Evolutionary conservation across 2,888 invertebrate species (phyloP), one percentile per base, ranked within the genome.

Genomic region (Caenorhabditis imperialis): DNA sequence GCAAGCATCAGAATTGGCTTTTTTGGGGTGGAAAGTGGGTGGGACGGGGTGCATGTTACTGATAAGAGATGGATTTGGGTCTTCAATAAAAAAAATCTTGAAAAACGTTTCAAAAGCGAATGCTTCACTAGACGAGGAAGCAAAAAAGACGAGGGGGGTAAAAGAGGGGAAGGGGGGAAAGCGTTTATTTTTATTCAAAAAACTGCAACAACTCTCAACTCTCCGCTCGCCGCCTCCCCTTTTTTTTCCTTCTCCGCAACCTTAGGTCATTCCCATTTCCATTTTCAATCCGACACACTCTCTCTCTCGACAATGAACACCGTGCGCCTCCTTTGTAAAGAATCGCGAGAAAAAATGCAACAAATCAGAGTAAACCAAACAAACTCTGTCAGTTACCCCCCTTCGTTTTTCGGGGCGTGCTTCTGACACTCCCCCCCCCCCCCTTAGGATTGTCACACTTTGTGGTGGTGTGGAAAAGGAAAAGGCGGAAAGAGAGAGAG

Each of bases 281-380:
- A 25, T 33, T 40, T 16, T 8, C 23, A n/a, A 22, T 35, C 45
- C 47, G 37, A 37, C 25, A 23, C n/a, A n/a, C n/a, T n/a, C n/a
- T n/a, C n/a, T n/a, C n/a, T n/a, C n/a, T n/a, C n/a, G n/a, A n/a
- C n/a, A n/a, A n/a, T n/a, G n/a, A n/a, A n/a, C n/a, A n/a, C n/a
- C n/a, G n/a, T n/a, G n/a, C n/a, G n/a, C n/a, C n/a, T n/a, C n/a
- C n/a, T n/a, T n/a, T n/a, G n/a, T n/a, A n/a, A n/a, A n/a, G n/a
- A n/a, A n/a, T n/a, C n/a, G n/a, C n/a, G n/a, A 40, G 54, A 57
- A 54, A 30, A 35, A 65, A 47, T 57, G 65, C 65, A 65, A 57
- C 65, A 65, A 63, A 57, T 65, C 65, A 65, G 55, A 65, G 40
- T 57, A 65, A 65, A 55, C 63, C 63, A 63, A 65, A 65, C 65